These are phyloP conservation scores for Vandiemenella viatica DNA, from an alignment of 2,888 invertebrate genomes.

Conservation along the genomic window DNA sequence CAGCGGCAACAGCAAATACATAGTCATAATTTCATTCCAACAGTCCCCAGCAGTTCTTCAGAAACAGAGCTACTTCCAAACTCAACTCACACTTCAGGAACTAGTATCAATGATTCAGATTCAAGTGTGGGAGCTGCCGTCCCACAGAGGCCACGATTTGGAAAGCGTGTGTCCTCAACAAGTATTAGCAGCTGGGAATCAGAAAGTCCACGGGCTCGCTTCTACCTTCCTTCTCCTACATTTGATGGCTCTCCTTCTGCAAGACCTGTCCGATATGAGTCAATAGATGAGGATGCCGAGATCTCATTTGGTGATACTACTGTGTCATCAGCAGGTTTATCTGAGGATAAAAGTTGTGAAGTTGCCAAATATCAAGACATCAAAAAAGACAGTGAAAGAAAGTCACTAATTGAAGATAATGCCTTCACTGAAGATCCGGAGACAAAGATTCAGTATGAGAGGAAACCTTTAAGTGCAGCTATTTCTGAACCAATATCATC, in stretches of 20 bases:
- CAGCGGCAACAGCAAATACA: not conserved
- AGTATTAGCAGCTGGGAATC: slow-evolving; percentile 14
- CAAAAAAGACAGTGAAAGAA: not conserved
- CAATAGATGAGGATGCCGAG: slow-evolving; percentile 9
- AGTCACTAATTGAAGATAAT: not conserved
- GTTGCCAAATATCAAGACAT: not conserved
- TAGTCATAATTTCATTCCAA: no score
- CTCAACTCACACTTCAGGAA: not conserved
- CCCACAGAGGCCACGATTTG: not conserved
- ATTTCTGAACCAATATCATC: not conserved
- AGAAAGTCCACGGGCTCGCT: not conserved
- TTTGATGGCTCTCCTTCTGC: not conserved
- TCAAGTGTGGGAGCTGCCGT: not conserved
- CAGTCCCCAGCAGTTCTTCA: not conserved
- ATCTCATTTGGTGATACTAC: not conserved
- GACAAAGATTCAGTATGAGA: not conserved
- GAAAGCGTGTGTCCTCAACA: slow-evolving; percentile 11
- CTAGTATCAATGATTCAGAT: not conserved
- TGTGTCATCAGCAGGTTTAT: not conserved
- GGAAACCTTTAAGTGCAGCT: not conserved
- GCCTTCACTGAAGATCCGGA: not conserved
- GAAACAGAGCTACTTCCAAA: not conserved
- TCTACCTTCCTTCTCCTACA: not conserved
- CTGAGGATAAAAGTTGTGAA: not conserved
- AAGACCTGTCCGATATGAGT: slow-evolving; percentile 6